These are phyloP conservation scores for Pseudochromis fuscus DNA, from an alignment of 2,797 vertebrate genomes.

Conservation along the genomic window DNA sequence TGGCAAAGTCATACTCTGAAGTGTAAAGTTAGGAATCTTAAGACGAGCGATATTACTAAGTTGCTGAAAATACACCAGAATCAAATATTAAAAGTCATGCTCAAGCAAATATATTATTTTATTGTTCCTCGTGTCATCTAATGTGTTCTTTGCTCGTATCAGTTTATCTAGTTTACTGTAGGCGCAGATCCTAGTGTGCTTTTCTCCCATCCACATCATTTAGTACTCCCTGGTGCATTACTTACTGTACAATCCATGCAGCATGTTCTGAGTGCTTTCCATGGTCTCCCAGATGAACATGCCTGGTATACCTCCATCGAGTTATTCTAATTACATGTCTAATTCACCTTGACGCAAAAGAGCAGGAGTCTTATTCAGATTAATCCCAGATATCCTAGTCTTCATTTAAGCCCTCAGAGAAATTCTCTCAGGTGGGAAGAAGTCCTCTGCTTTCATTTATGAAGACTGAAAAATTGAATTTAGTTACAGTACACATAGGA, in stretches of 20 bases:
- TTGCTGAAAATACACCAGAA: not conserved
- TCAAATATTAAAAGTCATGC: not conserved
- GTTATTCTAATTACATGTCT: not conserved
- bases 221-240: not conserved
- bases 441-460: not conserved
- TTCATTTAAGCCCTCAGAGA: not conserved
- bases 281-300: slow-evolving; percentile 2
- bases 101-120: not conserved
- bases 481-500: not conserved
- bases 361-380: not conserved
- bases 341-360: not conserved
- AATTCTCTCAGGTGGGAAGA: not conserved
- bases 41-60: not conserved
- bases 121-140: not conserved
- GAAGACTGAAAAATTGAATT: too few species aligned
- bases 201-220: too few species aligned
- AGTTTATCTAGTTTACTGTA: too few species aligned
- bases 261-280: not conserved
- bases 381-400: not conserved
- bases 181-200: too few species aligned
- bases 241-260: not conserved
- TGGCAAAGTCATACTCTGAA: not conserved
- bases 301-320: not conserved
- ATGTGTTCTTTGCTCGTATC: not conserved
- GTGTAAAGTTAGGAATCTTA: not conserved